A percentile compares a stretch with the other conserved stretches of the same genome.
phyloP scores from a whole-genome alignment of 2,797 vertebrate genomes.

The Enteromius fasciolatus region DNA sequence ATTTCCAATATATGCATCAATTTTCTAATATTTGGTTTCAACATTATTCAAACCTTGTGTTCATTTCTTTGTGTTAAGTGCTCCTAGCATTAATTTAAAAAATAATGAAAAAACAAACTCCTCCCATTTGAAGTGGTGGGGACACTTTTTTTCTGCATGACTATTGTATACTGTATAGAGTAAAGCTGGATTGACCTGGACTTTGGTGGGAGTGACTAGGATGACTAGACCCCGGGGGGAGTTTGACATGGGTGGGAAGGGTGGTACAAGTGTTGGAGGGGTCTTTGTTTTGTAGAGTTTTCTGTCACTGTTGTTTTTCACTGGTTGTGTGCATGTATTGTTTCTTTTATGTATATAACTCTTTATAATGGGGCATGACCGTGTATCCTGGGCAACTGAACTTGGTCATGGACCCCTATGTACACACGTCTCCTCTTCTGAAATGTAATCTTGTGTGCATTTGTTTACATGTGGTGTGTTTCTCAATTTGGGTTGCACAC shows the following conservation, averaged over 20 bases:
- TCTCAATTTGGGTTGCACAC: constrained; percentile 77
- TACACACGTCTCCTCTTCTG: constrained; percentile 46
- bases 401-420: constrained; percentile 35
- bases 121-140: constrained; percentile 77
- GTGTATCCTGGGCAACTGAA: constrained; percentile 43
- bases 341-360: constrained; percentile 81
- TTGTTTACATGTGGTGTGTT: constrained; percentile 72
- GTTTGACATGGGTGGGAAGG: constrained; percentile 69
- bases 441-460: constrained; percentile 70
- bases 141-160: constrained; percentile 89
- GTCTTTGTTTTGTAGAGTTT: constrained; percentile 80
- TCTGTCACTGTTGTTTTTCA: constrained; percentile 75
- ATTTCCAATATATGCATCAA: constrained; percentile 52
- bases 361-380: constrained; percentile 71
- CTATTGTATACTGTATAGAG: constrained; percentile 93
- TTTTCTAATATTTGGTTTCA: constrained; percentile 65
- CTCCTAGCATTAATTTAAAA: constrained; percentile 83
- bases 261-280: constrained; percentile 75
- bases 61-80: constrained; percentile 82
- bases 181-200: constrained; percentile 87
- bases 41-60: constrained; percentile 66
- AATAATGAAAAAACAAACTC: constrained; percentile 76
- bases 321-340: constrained; percentile 75
- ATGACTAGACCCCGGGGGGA: constrained; percentile 61
- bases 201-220: constrained; percentile 67